Conservation (phyloP, 2,113 vertebrate species). For the Indri indri region DNA sequence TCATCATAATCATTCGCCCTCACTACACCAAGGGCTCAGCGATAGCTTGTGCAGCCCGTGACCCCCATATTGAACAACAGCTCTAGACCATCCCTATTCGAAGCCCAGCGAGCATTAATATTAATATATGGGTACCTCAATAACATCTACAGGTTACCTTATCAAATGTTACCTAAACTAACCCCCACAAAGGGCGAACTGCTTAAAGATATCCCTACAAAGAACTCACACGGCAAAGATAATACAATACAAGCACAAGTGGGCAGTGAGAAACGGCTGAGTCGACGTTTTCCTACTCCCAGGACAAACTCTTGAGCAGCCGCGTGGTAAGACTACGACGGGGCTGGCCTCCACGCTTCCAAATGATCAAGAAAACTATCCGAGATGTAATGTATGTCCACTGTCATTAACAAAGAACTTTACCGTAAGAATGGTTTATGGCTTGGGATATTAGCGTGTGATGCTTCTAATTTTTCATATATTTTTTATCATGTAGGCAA, state of each 20-base stretch:
- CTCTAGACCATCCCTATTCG: no score
- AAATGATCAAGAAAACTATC: neutral
- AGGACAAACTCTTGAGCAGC: neutral
- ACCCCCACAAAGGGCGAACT: neutral
- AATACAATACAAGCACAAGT: neutral
- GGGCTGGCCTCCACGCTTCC: neutral
- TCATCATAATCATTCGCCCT: neutral
- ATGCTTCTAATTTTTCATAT: neutral
- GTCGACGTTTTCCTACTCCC: neutral
- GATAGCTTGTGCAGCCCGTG: neutral
- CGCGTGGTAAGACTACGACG: neutral
- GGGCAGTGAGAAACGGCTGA: neutral
- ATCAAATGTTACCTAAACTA: neutral
- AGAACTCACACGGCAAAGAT: neutral
- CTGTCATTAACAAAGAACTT: neutral
- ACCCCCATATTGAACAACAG: neutral
- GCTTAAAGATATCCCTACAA: neutral
- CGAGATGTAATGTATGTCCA: neutral
- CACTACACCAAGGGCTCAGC: neutral
- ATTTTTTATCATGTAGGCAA: neutral
- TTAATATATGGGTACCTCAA: accelerated
- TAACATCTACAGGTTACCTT: neutral
- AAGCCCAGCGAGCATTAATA: neutral
- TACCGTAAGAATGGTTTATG: neutral
- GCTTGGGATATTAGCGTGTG: neutral